Conservation (phyloP, 2,797 vertebrate species). For the Takifugu ocellatus region DNA sequence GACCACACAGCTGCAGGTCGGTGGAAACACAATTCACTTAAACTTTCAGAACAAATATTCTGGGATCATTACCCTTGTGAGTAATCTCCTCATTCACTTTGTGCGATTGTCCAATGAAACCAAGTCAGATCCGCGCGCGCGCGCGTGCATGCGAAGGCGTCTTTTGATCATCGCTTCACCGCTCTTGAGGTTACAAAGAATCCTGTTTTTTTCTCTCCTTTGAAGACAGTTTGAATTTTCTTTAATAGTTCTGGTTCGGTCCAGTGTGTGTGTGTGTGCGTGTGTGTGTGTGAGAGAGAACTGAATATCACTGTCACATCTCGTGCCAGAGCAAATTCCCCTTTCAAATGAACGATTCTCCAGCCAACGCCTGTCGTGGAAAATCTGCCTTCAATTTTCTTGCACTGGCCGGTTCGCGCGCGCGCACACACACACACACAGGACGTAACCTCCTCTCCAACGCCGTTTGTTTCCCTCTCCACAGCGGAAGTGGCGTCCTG, state of each 20-base stretch:
- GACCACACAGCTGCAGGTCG: slow-evolving; percentile 32
- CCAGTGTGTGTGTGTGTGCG: slow-evolving; percentile 19
- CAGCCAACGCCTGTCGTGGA: slow-evolving; percentile 63
- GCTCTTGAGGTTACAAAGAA: slow-evolving; percentile 40
- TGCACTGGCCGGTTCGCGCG: slow-evolving; percentile 38
- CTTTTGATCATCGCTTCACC: slow-evolving; percentile 56
- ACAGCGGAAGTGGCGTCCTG: slow-evolving; percentile 40
- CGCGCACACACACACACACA: slow-evolving; percentile 23
- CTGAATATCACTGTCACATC: slow-evolving; percentile 78
- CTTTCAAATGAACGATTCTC: slow-evolving; percentile 68
- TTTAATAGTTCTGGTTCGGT: slow-evolving; percentile 61
- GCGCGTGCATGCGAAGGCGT: slow-evolving; percentile 7
- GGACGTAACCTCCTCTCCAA: neutral
- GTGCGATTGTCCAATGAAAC: too few relatives aligned
- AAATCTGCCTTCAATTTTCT: slow-evolving; percentile 76
- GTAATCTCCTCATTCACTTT: too few relatives aligned
- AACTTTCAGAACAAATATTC: neutral
- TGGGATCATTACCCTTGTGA: too few relatives aligned
- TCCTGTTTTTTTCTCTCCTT: slow-evolving; percentile 59
- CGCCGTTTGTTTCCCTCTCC: neutral
- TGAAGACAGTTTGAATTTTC: slow-evolving; percentile 65
- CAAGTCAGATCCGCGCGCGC: slow-evolving; percentile 2
- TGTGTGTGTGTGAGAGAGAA: slow-evolving; percentile 52
- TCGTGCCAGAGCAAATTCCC: slow-evolving; percentile 74
- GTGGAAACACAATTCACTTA: too few relatives aligned